Conservation (phyloP, 53 echinoderm and acorn worm genomes). For the Antedon mediterranea region DNA sequence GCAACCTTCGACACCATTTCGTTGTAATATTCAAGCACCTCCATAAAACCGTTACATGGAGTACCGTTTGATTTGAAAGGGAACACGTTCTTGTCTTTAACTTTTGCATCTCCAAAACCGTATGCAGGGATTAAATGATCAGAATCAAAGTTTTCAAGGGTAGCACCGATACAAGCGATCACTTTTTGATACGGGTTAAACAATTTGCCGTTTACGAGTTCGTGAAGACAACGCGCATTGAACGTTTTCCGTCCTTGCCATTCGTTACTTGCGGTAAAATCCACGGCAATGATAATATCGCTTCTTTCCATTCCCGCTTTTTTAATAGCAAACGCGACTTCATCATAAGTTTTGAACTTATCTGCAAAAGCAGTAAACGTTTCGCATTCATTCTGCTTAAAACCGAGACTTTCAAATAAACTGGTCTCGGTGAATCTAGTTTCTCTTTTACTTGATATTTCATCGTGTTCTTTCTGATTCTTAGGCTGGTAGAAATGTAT, state of each 20-base stretch:
- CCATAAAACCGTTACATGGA: conserved; percentile 60
- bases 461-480: conserved; percentile 28
- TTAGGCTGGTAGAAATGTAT: conserved; percentile 52
- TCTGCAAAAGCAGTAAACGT: conserved; percentile 81
- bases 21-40: conserved; percentile 63
- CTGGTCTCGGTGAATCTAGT: conserved; percentile 45
- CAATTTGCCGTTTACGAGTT: conserved; percentile 52
- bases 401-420: conserved; percentile 69
- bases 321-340: conserved; percentile 79
- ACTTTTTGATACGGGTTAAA: conserved; percentile 92
- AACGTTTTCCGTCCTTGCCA: conserved; percentile 82
- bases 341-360: conserved; percentile 58
- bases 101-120: conserved; percentile 67
- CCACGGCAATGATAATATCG: conserved; percentile 76
- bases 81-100: conserved; percentile 44
- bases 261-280: conserved; percentile 96
- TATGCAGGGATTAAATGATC: conserved; percentile 82
- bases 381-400: conserved; percentile 56
- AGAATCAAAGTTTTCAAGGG: conserved; percentile 86
- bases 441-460: conserved; percentile 23
- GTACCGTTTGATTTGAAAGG: conserved; percentile 37
- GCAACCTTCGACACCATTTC: conserved; percentile 21
- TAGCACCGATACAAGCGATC: conserved; percentile 68
- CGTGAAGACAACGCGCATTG: conserved; percentile 48
- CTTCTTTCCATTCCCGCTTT: conserved; percentile 67